A percentile compares a stretch with the other conserved stretches of the same genome.
phyloP scores from a whole-genome alignment of 2,888 invertebrate species.

The Schrankia costaestrigalis region DNA sequence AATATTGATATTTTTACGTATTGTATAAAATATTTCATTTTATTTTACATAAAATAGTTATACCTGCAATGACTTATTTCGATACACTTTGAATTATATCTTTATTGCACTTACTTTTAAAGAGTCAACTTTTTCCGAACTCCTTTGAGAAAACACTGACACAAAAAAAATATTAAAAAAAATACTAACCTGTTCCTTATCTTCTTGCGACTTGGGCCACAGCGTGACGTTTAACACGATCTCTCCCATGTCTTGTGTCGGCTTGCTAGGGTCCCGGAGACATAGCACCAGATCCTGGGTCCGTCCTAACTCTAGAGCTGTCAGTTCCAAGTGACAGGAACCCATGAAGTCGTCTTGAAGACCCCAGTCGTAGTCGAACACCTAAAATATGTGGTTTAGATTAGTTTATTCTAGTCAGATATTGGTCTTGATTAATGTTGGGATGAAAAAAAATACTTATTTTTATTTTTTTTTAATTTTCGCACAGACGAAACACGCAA shows the following conservation, averaged over 20 bases:
- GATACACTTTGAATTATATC: no score
- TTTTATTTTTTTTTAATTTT: no score
- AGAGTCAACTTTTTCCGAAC: no score
- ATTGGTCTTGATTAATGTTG: no score
- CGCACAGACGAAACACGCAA: no score
- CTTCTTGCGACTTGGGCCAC: slow-evolving; percentile 96
- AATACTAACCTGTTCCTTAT: slow-evolving; percentile 91
- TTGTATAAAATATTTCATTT: no score
- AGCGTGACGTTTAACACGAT: slow-evolving; percentile 90
- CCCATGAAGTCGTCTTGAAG: slow-evolving; percentile 99
- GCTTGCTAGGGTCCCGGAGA: slow-evolving; percentile 88
- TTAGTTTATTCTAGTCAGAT: neutral
- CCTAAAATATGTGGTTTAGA: slow-evolving; percentile 70
- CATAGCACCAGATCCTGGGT: slow-evolving; percentile 89
- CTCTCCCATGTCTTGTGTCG: slow-evolving; percentile 88
- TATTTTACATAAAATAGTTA: no score
- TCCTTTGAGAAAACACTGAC: no score
- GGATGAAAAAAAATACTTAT: no score
- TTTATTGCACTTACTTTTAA: no score
- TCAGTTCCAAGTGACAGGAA: slow-evolving; percentile 90
- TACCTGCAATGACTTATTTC: no score
- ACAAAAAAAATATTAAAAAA: neutral
- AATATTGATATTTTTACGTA: no score
- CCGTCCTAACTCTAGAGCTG: slow-evolving; percentile 88
- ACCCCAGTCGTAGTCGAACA: slow-evolving; percentile 99